These are phyloP conservation scores for Drosophila ohnishii DNA, from an alignment of 1,140 invertebrate genomes.

Conservation along the genomic window DNA sequence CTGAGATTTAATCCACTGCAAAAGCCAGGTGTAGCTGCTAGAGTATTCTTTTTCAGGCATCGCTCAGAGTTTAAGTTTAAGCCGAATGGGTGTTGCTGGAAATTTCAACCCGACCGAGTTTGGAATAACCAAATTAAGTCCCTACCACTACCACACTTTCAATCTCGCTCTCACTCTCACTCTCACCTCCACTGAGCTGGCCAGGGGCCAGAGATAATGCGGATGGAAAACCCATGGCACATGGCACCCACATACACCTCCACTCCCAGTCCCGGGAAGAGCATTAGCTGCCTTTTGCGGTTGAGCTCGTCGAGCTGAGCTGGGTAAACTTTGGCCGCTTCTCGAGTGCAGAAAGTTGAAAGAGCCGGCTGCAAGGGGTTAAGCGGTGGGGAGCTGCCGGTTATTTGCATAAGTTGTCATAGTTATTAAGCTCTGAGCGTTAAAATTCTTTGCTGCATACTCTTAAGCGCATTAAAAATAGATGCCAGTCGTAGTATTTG, in stretches of 20 bases:
- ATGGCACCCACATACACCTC: slow-evolving; percentile 25
- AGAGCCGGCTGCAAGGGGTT: slow-evolving; percentile 28
- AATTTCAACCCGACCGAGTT: slow-evolving; percentile 12
- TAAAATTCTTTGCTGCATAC: slow-evolving; percentile 59
- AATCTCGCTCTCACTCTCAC: slow-evolving; percentile 11
- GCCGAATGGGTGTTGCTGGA: slow-evolving; percentile 1
- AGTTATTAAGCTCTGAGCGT: slow-evolving; percentile 71
- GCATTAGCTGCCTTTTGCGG: slow-evolving; percentile 78
- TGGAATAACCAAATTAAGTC: slow-evolving; percentile 41
- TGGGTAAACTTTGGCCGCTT: slow-evolving; percentile 43
- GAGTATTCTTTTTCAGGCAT: slow-evolving; percentile 14
- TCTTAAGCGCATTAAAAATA: slow-evolving; percentile 76
- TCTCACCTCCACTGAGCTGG: slow-evolving; percentile 23
- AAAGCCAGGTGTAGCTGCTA: slow-evolving; percentile 6
- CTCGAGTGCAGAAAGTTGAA: slow-evolving; percentile 46
- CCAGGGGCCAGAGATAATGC: slow-evolving; percentile 49
- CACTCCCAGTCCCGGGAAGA: slow-evolving; percentile 13
- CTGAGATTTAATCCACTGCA: slow-evolving; percentile 30
- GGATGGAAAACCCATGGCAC: slow-evolving; percentile 27
- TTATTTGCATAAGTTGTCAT: slow-evolving; percentile 80
- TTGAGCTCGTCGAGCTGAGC: slow-evolving; percentile 45
- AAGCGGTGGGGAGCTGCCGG: slow-evolving; percentile 41
- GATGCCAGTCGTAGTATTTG: slow-evolving; percentile 48
- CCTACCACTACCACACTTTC: slow-evolving; percentile 23
- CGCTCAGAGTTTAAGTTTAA: slow-evolving; percentile 18